Evolutionary conservation across 1,140 invertebrate genomes (phyloP).

Genomic region (Drosophila willistoni): DNA sequence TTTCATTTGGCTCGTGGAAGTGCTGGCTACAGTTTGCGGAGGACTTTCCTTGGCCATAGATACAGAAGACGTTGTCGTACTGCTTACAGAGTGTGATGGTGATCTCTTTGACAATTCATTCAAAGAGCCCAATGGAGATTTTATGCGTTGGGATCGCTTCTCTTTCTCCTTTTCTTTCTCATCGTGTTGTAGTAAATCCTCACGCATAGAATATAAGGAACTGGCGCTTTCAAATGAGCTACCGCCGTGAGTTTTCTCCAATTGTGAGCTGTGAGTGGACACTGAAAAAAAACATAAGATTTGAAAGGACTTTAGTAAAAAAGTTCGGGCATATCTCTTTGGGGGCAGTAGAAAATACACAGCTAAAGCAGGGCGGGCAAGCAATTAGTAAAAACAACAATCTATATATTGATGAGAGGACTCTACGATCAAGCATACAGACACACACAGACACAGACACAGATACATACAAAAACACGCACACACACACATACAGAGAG

Average conservation of each 20-base stretch:
- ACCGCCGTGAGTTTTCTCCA: constrained; percentile 86
- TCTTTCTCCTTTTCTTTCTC: constrained; percentile 50
- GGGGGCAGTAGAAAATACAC: constrained; percentile 20
- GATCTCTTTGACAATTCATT: constrained; percentile 72
- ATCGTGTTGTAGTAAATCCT: constrained; percentile 85
- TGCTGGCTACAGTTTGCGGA: constrained; percentile 57
- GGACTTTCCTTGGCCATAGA: constrained; percentile 63
- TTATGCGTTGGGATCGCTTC: constrained; percentile 30
- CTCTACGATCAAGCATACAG: constrained; percentile 33
- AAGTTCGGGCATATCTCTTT: neutral
- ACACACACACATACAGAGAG: constrained; percentile 49
- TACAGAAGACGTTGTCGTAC: constrained; percentile 85
- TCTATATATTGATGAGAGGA: constrained; percentile 47
- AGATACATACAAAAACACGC: constrained; percentile 32
- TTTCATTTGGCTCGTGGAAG: constrained; percentile 41
- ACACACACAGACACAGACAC: constrained; percentile 36
- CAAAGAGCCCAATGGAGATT: constrained; percentile 61
- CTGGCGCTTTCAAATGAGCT: constrained; percentile 92
- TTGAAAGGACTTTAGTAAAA: neutral
- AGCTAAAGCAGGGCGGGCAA: constrained; percentile 74
- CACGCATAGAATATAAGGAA: constrained; percentile 89
- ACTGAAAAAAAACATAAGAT: constrained; percentile 42
- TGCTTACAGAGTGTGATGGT: constrained; percentile 85
- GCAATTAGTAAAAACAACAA: constrained; percentile 76
- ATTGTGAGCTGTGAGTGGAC: constrained; percentile 84